phyloP scores from a whole-genome alignment of 2,797 vertebrate species.

The Melanotaenia pygmaea region DNA sequence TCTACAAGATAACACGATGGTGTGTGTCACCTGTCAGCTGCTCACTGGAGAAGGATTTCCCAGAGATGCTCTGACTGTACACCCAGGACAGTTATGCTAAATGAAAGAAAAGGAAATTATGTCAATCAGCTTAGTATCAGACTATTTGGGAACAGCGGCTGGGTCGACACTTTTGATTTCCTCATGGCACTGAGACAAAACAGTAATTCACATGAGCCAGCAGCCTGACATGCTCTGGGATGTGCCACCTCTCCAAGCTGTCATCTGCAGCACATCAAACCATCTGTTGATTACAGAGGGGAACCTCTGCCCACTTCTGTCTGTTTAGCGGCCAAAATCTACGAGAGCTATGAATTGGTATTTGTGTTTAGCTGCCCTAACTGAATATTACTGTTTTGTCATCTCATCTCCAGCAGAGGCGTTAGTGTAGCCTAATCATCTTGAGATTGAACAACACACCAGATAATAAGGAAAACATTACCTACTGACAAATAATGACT shows the following conservation, averaged over 20 bases:
- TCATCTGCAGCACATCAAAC: conserved; percentile 76
- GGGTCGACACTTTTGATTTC: conserved; percentile 59
- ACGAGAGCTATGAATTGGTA: conserved; percentile 33
- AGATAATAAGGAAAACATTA: neutral
- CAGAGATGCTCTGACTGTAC: conserved; percentile 56
- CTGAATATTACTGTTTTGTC: conserved; percentile 12
- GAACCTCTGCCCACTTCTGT: conserved; percentile 52
- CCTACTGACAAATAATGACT: neutral
- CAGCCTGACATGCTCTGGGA: conserved; percentile 75
- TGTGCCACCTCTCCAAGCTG: conserved; percentile 78
- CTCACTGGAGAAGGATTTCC: conserved; percentile 53
- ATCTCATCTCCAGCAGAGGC: neutral
- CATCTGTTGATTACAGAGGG: conserved; percentile 74
- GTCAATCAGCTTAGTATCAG: conserved; percentile 70
- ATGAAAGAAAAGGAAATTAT: conserved; percentile 58
- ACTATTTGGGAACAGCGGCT: conserved; percentile 52
- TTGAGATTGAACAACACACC: neutral
- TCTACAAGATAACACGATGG: conserved; percentile 51
- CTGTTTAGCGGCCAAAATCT: conserved; percentile 47
- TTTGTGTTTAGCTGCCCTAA: conserved; percentile 19
- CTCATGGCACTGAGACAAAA: conserved; percentile 65
- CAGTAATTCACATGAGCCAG: conserved; percentile 70
- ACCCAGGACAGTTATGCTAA: conserved; percentile 47
- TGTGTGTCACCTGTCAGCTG: conserved; percentile 71
- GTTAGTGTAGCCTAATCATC: neutral